Evolutionary conservation across 1,140 invertebrate genomes (phyloP).

Genomic region (Achatina immaculata): DNA sequence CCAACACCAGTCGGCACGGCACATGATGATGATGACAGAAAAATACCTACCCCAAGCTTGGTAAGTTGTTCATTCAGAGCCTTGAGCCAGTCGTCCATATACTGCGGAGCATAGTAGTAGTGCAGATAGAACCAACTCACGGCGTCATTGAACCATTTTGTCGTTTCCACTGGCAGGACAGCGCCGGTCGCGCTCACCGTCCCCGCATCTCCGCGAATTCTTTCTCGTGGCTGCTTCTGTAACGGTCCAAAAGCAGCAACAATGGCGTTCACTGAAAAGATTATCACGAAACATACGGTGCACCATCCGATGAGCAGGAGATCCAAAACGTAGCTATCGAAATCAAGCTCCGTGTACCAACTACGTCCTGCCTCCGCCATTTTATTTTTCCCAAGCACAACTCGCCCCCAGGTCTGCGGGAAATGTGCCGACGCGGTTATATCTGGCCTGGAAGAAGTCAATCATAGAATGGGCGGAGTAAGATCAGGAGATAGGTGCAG

Average conservation of each 20-base stretch:
- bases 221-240: conserved; percentile 50
- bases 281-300: conserved; percentile 52
- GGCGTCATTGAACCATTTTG: conserved; percentile 87
- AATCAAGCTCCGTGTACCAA: conserved; percentile 59
- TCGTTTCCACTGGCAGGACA: conserved; percentile 68
- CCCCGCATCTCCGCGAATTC: conserved; percentile 36
- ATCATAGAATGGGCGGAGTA: conserved; percentile 46
- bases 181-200: conserved; percentile 33
- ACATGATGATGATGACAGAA: too few relatives aligned
- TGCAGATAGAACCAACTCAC: conserved; percentile 91
- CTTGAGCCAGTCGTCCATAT: conserved; percentile 85
- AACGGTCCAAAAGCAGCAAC: conserved; percentile 60
- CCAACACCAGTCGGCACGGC: too few relatives aligned
- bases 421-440: conserved; percentile 77
- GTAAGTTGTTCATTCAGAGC: conserved; percentile 87
- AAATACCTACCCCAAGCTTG: conserved; percentile 76
- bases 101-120: conserved; percentile 85
- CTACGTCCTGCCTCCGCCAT: conserved; percentile 79
- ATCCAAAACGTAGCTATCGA: conserved; percentile 62
- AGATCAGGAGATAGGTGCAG: conserved; percentile 45
- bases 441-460: conserved; percentile 62
- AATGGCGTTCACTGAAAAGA: conserved; percentile 57
- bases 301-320: conserved; percentile 64
- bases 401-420: conserved; percentile 75
- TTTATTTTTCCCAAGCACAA: conserved; percentile 73